Conservation (phyloP, 2,113 vertebrate genomes). For the Prionailurus bengalensis region DNA sequence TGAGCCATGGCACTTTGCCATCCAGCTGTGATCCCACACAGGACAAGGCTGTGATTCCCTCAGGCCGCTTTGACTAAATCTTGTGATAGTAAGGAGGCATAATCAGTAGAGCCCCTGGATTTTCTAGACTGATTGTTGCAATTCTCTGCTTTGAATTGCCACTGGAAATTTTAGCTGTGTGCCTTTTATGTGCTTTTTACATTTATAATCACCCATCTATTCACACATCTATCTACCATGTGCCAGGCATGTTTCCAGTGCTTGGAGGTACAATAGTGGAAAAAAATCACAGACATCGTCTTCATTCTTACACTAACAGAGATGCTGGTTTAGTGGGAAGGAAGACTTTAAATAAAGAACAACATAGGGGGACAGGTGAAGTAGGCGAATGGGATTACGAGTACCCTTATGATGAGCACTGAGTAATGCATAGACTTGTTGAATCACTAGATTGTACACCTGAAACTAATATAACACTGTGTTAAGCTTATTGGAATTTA, state of each 20-base stretch:
- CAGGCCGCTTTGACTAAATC: not conserved
- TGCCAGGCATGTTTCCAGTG: not conserved
- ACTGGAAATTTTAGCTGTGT: not conserved
- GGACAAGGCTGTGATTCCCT: not conserved
- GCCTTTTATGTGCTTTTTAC: not conserved
- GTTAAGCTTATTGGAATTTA: not conserved
- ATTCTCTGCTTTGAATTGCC: not conserved
- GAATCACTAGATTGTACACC: not conserved
- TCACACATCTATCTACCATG: not conserved
- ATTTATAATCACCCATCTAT: too few species aligned
- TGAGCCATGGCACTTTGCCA: not conserved
- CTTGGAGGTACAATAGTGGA: not conserved
- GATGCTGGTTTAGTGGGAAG: not conserved
- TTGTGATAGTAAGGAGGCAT: not conserved
- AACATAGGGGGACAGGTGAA: not conserved
- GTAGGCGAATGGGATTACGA: not conserved
- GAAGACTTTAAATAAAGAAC: not conserved
- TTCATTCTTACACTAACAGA: not conserved
- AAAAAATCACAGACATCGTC: not conserved
- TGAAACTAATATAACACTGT: not conserved
- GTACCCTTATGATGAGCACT: not conserved
- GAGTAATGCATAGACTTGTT: not conserved
- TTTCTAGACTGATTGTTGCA: not conserved
- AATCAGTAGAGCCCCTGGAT: not conserved
- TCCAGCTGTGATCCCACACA: not conserved